Evolutionary conservation across 2,888 invertebrate species (phyloP).

Genomic region (Caenorhabditis japonica): DNA sequence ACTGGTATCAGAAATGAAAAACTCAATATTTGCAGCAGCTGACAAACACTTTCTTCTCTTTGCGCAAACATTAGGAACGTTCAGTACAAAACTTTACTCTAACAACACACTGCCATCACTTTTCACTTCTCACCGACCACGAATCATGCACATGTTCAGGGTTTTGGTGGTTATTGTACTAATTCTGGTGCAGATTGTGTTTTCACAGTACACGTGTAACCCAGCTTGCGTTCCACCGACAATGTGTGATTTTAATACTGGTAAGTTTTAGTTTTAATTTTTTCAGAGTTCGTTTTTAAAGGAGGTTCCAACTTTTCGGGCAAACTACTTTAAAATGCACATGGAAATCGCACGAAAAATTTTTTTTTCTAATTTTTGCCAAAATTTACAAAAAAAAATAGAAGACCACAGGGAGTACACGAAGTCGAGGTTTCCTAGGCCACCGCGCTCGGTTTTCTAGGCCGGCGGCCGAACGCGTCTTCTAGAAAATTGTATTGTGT

Average conservation of each 20-base stretch:
- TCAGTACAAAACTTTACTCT: slow-evolving; percentile 49
- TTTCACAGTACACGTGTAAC: slow-evolving; percentile 18
- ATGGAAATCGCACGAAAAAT: too few species aligned
- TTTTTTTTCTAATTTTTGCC: too few species aligned
- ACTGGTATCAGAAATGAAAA: slow-evolving; percentile 48
- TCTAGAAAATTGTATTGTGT: too few species aligned
- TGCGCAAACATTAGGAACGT: slow-evolving; percentile 46
- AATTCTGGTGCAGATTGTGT: background rate
- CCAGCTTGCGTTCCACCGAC: slow-evolving; percentile 31
- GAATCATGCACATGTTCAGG: slow-evolving; percentile 18
- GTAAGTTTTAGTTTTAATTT: too few species aligned
- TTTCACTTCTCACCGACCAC: background rate
- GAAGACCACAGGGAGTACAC: too few species aligned
- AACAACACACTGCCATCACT: slow-evolving; percentile 19
- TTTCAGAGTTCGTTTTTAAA: too few species aligned
- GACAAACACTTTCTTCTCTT: slow-evolving; percentile 25
- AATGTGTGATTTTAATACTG: slow-evolving; percentile 45
- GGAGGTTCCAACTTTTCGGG: too few species aligned
- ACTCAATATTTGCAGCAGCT: slow-evolving; percentile 43
- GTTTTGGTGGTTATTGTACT: background rate
- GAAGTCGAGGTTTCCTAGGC: too few species aligned
- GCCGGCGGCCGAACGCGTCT: too few species aligned
- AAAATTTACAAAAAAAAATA: too few species aligned
- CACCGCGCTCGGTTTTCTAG: too few species aligned
- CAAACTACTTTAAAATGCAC: too few species aligned